Percentiles rank a stretch among this genome's conserved stretches.
Evolutionary conservation across 1,140 invertebrate genomes (phyloP).

Genomic region (Cotesia glomerata): DNA sequence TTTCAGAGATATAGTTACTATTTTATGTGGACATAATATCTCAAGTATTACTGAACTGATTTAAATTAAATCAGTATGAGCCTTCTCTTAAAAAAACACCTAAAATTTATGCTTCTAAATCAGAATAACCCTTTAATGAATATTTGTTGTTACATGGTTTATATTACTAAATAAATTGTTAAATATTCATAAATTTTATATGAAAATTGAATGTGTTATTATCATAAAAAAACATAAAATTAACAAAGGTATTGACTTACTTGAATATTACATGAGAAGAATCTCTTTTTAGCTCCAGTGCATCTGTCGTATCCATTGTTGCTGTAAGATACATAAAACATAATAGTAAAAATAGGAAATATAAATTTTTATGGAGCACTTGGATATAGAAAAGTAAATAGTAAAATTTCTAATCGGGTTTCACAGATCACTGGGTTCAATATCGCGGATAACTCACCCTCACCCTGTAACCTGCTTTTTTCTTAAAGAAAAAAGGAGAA

Average conservation of each 20-base stretch:
- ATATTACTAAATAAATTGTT: no score
- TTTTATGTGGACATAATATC: no score
- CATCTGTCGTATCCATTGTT: conserved; percentile 69
- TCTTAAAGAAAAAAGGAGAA: conserved; percentile 23
- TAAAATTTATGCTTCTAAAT: no score
- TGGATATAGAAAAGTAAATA: conserved; percentile 6
- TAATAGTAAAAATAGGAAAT: neutral
- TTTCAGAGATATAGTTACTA: no score
- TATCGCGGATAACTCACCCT: neutral
- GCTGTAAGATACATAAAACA: conserved; percentile 56
- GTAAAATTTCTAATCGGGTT: conserved; percentile 50
- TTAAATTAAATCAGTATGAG: no score
- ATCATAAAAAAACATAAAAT: no score
- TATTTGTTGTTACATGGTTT: no score
- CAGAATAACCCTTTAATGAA: no score
- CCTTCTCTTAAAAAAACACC: no score
- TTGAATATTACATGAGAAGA: conserved; percentile 90
- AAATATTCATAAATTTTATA: no score
- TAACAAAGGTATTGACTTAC: conserved; percentile 56
- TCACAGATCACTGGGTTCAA: conserved; percentile 48
- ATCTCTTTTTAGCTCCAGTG: conserved; percentile 77
- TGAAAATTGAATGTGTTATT: no score
- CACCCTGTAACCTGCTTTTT: neutral
- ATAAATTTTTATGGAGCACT: conserved; percentile 7
- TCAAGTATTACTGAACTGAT: no score